A percentile compares a stretch with the other conserved stretches of the same genome.
phyloP scores from a whole-genome alignment of 1,140 invertebrate species.

The Caligus rogercresseyi region DNA sequence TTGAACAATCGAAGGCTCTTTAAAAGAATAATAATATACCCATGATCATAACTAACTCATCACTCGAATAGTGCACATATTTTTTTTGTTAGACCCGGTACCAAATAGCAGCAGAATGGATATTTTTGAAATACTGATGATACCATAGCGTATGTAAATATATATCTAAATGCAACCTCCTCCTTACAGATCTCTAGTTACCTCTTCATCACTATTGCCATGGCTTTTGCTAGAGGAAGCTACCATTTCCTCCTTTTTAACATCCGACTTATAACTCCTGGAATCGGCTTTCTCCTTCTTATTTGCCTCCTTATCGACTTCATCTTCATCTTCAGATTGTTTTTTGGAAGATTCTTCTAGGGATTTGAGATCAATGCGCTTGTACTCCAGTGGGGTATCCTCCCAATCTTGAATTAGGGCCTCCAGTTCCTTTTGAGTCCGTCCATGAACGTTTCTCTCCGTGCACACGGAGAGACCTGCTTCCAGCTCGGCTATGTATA shows the following conservation, averaged over 20 bases:
- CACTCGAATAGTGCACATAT: no score
- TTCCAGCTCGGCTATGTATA: constrained; percentile 71
- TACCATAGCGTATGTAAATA: no score
- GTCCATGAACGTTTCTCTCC: constrained; percentile 64
- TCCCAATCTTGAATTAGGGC: not conserved
- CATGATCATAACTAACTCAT: no score
- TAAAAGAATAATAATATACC: no score
- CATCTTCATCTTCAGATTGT: not conserved
- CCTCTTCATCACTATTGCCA: not conserved
- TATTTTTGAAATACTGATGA: no score
- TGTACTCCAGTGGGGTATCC: not conserved
- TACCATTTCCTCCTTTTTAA: not conserved
- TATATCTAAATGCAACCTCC: no score
- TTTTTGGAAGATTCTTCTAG: not conserved
- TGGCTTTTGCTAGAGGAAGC: not conserved
- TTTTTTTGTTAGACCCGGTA: no score
- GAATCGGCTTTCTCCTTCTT: not conserved
- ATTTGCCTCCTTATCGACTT: not conserved
- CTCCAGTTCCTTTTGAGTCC: constrained; percentile 30
- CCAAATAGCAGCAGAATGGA: no score
- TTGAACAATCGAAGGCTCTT: no score
- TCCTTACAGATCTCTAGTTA: no score
- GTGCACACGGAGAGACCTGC: constrained; percentile 53
- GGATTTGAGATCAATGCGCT: not conserved
- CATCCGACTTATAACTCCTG: not conserved